Conservation (phyloP, 2,113 vertebrate genomes). For the Proteles cristata region DNA sequence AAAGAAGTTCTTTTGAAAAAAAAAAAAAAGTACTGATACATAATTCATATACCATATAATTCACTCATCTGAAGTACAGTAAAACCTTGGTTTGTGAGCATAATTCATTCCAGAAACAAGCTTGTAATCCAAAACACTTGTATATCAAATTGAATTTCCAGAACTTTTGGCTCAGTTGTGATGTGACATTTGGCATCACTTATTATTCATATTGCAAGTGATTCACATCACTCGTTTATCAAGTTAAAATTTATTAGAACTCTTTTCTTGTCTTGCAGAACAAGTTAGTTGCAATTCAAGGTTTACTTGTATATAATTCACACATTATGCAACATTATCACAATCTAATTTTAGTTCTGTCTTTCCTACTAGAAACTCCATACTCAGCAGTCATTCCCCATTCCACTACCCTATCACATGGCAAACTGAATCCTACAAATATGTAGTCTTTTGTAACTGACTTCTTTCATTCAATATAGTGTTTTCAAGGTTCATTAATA, state of each 20-base stretch:
- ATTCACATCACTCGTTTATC: too few relatives aligned
- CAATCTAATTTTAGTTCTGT: background rate
- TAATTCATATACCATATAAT: background rate
- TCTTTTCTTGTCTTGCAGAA: too few relatives aligned
- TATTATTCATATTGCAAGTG: too few relatives aligned
- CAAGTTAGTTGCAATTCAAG: too few relatives aligned
- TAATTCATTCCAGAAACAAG: too few relatives aligned
- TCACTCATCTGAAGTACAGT: background rate
- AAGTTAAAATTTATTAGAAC: too few relatives aligned
- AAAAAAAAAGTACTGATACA: background rate
- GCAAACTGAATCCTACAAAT: background rate
- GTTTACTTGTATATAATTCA: background rate
- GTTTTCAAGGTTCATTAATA: background rate
- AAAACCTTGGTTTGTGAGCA: too few relatives aligned
- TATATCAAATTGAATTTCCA: too few relatives aligned
- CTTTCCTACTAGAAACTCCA: background rate
- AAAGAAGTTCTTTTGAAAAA: background rate
- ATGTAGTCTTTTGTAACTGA: background rate
- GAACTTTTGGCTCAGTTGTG: too few relatives aligned
- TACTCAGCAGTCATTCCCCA: background rate
- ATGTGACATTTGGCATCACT: too few relatives aligned
- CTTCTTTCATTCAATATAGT: background rate
- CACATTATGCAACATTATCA: background rate
- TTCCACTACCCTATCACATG: background rate
- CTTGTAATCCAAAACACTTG: too few relatives aligned